Evolutionary conservation across 1,140 invertebrate genomes (phyloP), one percentile per base, ranked within the genome.

Genomic region (Acyrthosiphon pisum): DNA sequence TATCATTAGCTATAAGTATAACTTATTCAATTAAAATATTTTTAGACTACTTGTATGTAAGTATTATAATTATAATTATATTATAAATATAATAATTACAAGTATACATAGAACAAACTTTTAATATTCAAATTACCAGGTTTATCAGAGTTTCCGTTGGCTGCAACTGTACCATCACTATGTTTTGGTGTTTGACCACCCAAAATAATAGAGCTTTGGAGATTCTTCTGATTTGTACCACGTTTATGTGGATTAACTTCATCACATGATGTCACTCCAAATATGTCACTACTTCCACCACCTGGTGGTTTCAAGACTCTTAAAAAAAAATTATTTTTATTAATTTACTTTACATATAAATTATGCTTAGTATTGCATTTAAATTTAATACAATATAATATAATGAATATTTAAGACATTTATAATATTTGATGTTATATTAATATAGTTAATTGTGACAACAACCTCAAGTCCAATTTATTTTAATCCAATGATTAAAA

Each of bases 291-390:
- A 94, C 95, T 96, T 14, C 96, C 96, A 94, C 96, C 96, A 91
- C 96, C 96, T 88, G 96, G 96, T n/a, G 96, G 96, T 94, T 96
- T 96, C 94, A 97, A 94, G 44, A 97, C 96, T 95, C 96, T 97
- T 94, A 94, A 44, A 94, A 44, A 83, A 50, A 60, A 37, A 22
- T 22, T 20, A 14, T 53, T 81, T 90, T 89, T 81, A 41, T 90
- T 56, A 60, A 37, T 46, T 41, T 60, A 22, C 8, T 88, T 2
- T 68, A 30, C 11, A 30, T 68, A 68, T 0, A 14, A 68, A 68
- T n/a, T 68, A 68, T 68, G n/a, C 3, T 68, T 30, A 14, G 9
- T 30, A 68, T 30, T 68, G 60, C 60, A 68, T 68, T 68, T 68
- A 11, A 68, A 76, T n/a, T 0, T 68, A 68, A 68, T 22, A 23